phyloP scores from a whole-genome alignment of 2,888 invertebrate genomes.

The Himalopsyche kuldschensis region DNA sequence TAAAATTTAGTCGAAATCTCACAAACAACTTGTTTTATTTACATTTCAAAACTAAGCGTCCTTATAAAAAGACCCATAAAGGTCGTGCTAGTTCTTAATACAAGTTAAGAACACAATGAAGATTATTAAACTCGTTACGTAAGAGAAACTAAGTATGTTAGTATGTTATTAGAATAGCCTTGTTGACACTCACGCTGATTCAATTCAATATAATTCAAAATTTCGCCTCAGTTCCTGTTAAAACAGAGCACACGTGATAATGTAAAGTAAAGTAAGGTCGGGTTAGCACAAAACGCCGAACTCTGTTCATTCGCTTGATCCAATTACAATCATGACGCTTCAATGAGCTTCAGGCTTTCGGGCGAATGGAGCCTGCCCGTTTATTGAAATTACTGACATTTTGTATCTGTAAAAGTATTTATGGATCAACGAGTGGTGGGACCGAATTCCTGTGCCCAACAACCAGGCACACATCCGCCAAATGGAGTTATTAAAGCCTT shows the following conservation, averaged over 20 bases:
- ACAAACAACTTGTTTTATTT: too few relatives aligned
- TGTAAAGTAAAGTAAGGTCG: background rate
- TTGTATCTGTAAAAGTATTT: constrained; percentile 16
- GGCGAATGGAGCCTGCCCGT: background rate
- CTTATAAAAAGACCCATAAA: too few relatives aligned
- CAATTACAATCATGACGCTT: constrained; percentile 18
- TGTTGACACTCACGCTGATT: background rate
- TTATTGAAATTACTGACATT: constrained; percentile 20
- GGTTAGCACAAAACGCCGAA: background rate
- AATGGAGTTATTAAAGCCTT: background rate
- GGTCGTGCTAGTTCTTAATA: too few relatives aligned
- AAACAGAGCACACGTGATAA: background rate
- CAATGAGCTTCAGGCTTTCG: background rate
- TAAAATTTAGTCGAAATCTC: too few relatives aligned
- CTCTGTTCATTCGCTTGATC: constrained; percentile 14
- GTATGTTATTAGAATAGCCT: background rate
- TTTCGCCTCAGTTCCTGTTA: background rate
- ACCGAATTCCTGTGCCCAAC: background rate
- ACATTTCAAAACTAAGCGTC: too few relatives aligned
- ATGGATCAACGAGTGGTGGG: background rate
- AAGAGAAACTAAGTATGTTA: too few relatives aligned
- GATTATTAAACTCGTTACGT: too few relatives aligned
- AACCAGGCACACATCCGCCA: background rate
- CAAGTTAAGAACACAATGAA: too few relatives aligned
- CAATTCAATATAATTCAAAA: background rate